Evolutionary conservation across 2,888 invertebrate species (phyloP), one percentile per base, ranked within the genome.

Genomic region (Anthrax anthrax): DNA sequence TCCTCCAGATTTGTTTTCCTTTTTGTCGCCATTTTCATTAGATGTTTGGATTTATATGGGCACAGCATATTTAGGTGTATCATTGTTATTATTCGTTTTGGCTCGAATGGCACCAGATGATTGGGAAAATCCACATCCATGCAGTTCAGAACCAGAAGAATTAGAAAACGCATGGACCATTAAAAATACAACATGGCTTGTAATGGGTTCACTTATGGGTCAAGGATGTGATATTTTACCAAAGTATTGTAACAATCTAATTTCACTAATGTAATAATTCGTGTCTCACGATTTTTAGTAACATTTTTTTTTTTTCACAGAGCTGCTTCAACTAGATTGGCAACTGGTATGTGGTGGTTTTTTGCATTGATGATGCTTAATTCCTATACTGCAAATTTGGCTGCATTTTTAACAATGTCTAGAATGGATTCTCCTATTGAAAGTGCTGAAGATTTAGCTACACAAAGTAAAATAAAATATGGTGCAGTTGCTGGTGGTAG

Each of bases 401-500:
- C 94, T 12, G 94, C 94, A 19, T 94, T 92, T 62, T 73, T 94
- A 6, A 94, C 94, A 1, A 87, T 85, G 58, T 88, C 89, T 36
- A 77, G 89, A 34, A 85, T 87, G 84, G 85, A 83, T 48, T 80
- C 82, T 34, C 86, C 90, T 2, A 92, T 97, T 50, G 84, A 84
- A 61, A 84, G 80, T 58, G 94, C 87, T 1, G 94, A 95, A 60
- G 95, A 95, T 67, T 74, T 97, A 49, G 87, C 91, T 1, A 79
- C 81, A 59, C 96, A 97, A 67, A 88, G 81, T n/a, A 88, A 88
- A 68, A 92, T 97, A 54, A 92, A 94, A 67, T 97, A 94, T 65
- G 97, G 97, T 5, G 84, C 85, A n/a, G 71, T 94, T n/a, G 58
- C 64, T 37, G 86, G 84, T 18, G 97, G 96, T 16, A 87, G 95